A percentile compares a stretch with the other conserved stretches of the same genome.
Conservation (phyloP, 2,888 invertebrate species). For the Nomada ferruginata region DNA sequence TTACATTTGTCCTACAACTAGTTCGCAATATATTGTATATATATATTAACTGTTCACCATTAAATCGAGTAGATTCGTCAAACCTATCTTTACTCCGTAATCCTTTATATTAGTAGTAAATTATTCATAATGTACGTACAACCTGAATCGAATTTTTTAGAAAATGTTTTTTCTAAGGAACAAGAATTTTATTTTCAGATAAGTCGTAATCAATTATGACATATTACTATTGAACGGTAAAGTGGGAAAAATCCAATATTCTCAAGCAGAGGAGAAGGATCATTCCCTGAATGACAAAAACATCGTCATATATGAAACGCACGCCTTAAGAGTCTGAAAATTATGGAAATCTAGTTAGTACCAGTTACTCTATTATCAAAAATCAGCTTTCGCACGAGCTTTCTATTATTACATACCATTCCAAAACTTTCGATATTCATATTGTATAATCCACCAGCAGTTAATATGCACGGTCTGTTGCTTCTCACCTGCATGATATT, state of each 20-base stretch:
- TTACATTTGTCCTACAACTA: too few relatives aligned
- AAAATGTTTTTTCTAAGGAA: too few relatives aligned
- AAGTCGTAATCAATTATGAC: not conserved
- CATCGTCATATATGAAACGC: conserved; percentile 60
- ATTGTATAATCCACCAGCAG: conserved; percentile 46
- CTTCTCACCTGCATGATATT: conserved; percentile 32
- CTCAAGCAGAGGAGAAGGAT: not conserved
- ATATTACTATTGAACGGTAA: not conserved
- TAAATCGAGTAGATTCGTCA: too few relatives aligned
- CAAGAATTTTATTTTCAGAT: too few relatives aligned
- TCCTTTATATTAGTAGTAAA: too few relatives aligned
- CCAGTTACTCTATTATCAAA: not conserved
- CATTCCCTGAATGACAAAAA: conserved; percentile 49
- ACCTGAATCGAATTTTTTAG: too few relatives aligned
- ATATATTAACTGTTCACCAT: too few relatives aligned
- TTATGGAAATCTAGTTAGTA: not conserved
- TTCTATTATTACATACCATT: conserved; percentile 20
- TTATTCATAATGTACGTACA: too few relatives aligned
- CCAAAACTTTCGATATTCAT: conserved; percentile 47
- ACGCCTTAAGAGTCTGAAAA: conserved; percentile 53
- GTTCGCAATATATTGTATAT: too few relatives aligned
- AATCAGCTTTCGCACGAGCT: not conserved
- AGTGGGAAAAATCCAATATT: not conserved
- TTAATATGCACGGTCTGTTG: conserved; percentile 7
- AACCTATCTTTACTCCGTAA: too few relatives aligned